phyloP scores from a whole-genome alignment of 2,113 vertebrate genomes.

The Athene noctua region DNA sequence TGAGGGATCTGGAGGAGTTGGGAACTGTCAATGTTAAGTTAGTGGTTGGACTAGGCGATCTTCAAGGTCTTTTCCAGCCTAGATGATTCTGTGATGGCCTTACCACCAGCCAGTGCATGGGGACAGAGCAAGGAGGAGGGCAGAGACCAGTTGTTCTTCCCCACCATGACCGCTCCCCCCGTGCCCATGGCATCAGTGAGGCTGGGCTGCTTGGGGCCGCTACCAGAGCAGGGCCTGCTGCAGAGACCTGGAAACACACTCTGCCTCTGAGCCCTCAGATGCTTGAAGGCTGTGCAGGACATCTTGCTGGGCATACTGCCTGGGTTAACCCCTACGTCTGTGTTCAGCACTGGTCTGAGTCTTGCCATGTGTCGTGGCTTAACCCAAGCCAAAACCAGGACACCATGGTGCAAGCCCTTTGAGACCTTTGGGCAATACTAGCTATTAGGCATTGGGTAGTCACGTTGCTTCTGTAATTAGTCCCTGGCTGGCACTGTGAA shows the following conservation, averaged over 20 bases:
- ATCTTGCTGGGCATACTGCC: background rate
- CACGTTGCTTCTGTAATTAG: background rate
- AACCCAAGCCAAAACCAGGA: no score
- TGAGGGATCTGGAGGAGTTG: no score
- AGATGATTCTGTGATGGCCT: background rate
- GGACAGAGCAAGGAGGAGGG: background rate
- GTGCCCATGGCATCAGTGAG: background rate
- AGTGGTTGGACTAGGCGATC: no score
- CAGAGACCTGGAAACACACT: background rate
- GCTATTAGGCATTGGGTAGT: fast-evolving
- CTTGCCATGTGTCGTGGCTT: background rate
- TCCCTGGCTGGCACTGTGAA: background rate
- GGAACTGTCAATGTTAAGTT: no score
- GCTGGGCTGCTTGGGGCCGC: background rate
- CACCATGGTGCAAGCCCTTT: background rate
- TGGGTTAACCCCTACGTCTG: fast-evolving
- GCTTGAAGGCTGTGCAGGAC: background rate
- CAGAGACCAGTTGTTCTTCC: background rate
- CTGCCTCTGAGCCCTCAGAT: background rate
- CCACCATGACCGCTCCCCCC: fast-evolving
- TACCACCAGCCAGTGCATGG: background rate
- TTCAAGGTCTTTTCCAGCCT: no score
- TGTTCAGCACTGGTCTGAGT: background rate
- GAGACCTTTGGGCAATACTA: background rate
- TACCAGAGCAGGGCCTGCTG: background rate